Conservation (phyloP, 2,113 vertebrate genomes). For the Orthonyx spaldingii region DNA sequence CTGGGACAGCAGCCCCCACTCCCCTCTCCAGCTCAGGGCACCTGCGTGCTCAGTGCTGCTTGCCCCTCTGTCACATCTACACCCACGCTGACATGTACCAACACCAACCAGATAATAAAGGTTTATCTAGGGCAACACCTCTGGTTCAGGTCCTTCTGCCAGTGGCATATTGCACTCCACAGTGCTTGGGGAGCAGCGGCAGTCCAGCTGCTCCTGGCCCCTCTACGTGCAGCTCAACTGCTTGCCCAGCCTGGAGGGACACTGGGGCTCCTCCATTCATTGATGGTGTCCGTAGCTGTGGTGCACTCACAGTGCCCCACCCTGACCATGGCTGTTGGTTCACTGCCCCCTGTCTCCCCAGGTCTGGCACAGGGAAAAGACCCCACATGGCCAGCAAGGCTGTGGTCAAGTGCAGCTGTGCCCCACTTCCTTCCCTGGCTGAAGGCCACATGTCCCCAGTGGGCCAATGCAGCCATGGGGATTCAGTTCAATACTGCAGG, state of each 20-base stretch:
- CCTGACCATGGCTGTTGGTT: background rate
- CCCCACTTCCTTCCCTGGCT: background rate
- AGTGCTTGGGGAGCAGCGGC: rapidly evolving
- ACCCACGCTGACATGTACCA: background rate
- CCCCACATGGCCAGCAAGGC: rapidly evolving
- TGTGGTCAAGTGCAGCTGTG: background rate
- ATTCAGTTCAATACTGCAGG: background rate
- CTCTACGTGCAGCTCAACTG: background rate
- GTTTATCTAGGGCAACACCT: background rate
- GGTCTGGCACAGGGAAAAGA: background rate
- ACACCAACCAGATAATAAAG: conserved; percentile 58
- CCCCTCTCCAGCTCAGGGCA: background rate
- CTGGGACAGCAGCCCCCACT: background rate
- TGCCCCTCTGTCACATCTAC: background rate
- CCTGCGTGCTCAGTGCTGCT: background rate
- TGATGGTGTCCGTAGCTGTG: background rate
- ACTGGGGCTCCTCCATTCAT: background rate
- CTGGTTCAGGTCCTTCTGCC: background rate
- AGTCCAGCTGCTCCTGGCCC: background rate
- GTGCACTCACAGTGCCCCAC: too few species aligned
- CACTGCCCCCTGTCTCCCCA: rapidly evolving
- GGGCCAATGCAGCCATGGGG: background rate
- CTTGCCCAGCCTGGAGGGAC: rapidly evolving
- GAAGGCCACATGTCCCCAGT: background rate
- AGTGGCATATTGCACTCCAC: rapidly evolving